Percentiles rank a stretch among this genome's conserved stretches.
These are phyloP conservation scores for Thysanoteuthis rhombus DNA, from an alignment of 2,888 invertebrate genomes.

Conservation along the genomic window DNA sequence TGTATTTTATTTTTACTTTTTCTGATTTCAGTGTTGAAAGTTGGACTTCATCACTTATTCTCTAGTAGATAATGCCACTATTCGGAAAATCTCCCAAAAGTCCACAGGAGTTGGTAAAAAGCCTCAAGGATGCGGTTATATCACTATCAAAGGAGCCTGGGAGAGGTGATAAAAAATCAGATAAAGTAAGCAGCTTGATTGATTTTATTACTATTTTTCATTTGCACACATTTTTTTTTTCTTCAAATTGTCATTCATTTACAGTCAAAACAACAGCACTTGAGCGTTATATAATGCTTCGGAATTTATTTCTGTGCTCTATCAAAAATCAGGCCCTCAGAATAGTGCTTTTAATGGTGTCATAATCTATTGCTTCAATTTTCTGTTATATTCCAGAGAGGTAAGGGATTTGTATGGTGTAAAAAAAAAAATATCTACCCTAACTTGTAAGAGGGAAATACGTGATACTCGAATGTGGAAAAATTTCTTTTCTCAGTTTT, in stretches of 20 bases:
- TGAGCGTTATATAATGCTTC: background rate
- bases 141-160: constrained; percentile 72
- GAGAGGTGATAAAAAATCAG: constrained; percentile 50
- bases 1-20: background rate
- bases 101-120: constrained; percentile 95
- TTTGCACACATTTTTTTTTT: background rate
- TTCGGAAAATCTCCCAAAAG: constrained; percentile 98
- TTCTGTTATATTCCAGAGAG: too few species aligned
- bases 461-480: too few species aligned
- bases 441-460: too few species aligned
- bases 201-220: background rate
- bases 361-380: background rate
- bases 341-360: background rate
- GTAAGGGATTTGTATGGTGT: too few species aligned
- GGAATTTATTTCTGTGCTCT: background rate
- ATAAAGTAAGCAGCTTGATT: constrained; percentile 46
- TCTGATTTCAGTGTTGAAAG: constrained; percentile 22
- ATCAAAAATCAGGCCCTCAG: background rate
- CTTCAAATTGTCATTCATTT: too few species aligned
- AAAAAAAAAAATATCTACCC: too few species aligned
- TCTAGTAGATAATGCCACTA: constrained; percentile 68
- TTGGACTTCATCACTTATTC: constrained; percentile 1
- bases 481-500: too few species aligned
- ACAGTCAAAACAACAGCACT: background rate
- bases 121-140: constrained; percentile 90